Conservation (phyloP, 2,113 vertebrate genomes). For the Glaucidium brasilianum region DNA sequence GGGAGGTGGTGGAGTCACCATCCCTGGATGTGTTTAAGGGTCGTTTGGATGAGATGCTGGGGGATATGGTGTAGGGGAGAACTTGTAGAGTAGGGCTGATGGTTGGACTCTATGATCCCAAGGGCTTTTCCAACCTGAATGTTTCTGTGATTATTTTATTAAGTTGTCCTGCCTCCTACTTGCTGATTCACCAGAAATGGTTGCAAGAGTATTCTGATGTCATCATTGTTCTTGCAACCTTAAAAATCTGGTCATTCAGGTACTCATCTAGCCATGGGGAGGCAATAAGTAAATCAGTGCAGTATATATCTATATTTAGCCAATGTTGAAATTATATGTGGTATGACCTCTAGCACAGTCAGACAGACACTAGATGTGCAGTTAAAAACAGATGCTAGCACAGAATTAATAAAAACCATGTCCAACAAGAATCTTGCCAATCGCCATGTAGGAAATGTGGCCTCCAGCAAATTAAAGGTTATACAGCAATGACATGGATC, state of each 20-base stretch:
- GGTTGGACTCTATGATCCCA: too few species aligned
- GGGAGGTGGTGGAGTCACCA: too few species aligned
- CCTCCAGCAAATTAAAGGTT: constrained; percentile 4
- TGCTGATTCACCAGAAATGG: neutral
- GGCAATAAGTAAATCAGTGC: neutral
- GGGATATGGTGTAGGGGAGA: too few species aligned
- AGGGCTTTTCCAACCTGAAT: too few species aligned
- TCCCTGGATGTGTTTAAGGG: too few species aligned
- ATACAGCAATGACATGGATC: neutral
- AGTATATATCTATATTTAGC: neutral
- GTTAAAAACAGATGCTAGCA: constrained; percentile 16
- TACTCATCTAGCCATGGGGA: neutral
- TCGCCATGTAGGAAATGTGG: neutral
- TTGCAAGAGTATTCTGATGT: neutral
- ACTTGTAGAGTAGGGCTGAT: too few species aligned
- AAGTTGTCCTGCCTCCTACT: neutral
- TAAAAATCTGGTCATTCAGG: neutral
- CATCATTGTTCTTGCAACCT: neutral
- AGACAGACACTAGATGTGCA: neutral
- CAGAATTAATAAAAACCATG: constrained; percentile 12
- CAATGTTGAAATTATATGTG: neutral
- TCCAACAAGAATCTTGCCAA: neutral
- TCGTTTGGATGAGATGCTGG: too few species aligned
- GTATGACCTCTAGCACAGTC: neutral
- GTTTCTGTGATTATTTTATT: neutral